phyloP scores from a whole-genome alignment of 2,888 invertebrate species.

The Pseudococcus jackbeardsleyi region DNA sequence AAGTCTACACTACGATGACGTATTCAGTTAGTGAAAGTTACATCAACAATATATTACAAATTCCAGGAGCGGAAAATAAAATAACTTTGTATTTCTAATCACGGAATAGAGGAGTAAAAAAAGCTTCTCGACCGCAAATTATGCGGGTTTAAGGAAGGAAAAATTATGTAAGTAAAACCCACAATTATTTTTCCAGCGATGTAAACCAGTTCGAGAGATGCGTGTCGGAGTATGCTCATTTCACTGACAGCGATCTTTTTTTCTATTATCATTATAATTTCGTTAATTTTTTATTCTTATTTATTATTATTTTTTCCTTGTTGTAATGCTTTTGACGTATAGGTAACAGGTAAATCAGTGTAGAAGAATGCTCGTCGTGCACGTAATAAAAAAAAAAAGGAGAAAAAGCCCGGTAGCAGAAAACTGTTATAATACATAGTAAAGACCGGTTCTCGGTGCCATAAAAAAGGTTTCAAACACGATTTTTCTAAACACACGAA shows the following conservation, averaged over 20 bases:
- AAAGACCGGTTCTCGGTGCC: conserved; percentile 51
- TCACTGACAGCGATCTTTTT: conserved; percentile 39
- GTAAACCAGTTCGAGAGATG: conserved; percentile 40
- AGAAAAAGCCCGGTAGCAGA: conserved; percentile 59
- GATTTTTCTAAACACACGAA: conserved; percentile 50
- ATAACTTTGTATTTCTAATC: conserved; percentile 59
- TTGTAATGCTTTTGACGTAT: conserved; percentile 33
- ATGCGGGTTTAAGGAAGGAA: conserved; percentile 50
- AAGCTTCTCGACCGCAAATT: conserved; percentile 40
- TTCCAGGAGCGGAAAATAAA: conserved; percentile 32
- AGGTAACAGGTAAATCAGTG: conserved; percentile 60
- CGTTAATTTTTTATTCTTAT: conserved; percentile 53
- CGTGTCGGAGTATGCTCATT: conserved; percentile 24
- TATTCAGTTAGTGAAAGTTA: background rate
- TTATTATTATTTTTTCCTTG: conserved; percentile 7
- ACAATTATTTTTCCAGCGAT: conserved; percentile 44
- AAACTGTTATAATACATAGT: conserved; percentile 57
- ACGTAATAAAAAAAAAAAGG: conserved; percentile 25
- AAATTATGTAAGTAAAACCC: conserved; percentile 61
- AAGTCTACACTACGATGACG: too few species aligned
- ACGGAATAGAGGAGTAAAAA: conserved; percentile 25
- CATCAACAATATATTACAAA: background rate
- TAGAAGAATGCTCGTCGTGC: conserved; percentile 27
- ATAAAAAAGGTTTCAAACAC: conserved; percentile 19
- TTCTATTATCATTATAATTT: conserved; percentile 59